Percentiles rank a stretch among this genome's conserved stretches.
Conservation (phyloP, 1,140 invertebrate genomes). For the Aphaenogaster ashmeadi region DNA sequence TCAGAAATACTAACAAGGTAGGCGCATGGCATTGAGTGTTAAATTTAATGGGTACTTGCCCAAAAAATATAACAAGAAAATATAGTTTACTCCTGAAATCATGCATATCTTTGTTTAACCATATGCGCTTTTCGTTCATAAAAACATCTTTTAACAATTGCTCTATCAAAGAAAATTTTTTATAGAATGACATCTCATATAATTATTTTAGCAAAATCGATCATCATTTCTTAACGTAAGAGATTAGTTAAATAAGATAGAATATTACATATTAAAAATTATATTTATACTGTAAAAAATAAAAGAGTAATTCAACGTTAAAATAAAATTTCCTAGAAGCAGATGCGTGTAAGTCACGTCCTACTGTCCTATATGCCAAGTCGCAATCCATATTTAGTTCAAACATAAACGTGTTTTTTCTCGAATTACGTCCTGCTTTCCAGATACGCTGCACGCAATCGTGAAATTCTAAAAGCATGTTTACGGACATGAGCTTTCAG, state of each 20-base stretch:
- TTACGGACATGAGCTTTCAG: constrained; percentile 33
- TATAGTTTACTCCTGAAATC: constrained; percentile 11
- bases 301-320: constrained; percentile 16
- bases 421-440: constrained; percentile 24
- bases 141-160: neutral
- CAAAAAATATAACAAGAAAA: constrained; percentile 4
- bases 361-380: constrained; percentile 42
- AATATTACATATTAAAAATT: neutral
- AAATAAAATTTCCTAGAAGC: constrained; percentile 26
- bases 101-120: neutral
- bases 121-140: neutral
- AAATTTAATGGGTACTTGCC: constrained; percentile 18
- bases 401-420: constrained; percentile 55
- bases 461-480: constrained; percentile 25
- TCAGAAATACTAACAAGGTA: neutral
- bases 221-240: neutral
- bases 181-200: neutral
- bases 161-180: neutral
- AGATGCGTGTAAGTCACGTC: constrained; percentile 10
- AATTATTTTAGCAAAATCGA: neutral
- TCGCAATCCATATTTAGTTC: constrained; percentile 48
- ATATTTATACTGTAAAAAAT: neutral
- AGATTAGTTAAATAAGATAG: neutral
- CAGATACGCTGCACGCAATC: constrained; percentile 56
- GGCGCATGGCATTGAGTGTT: neutral